Conservation (phyloP, 2,113 vertebrate genomes). For the Nyctereutes procyonoides region DNA sequence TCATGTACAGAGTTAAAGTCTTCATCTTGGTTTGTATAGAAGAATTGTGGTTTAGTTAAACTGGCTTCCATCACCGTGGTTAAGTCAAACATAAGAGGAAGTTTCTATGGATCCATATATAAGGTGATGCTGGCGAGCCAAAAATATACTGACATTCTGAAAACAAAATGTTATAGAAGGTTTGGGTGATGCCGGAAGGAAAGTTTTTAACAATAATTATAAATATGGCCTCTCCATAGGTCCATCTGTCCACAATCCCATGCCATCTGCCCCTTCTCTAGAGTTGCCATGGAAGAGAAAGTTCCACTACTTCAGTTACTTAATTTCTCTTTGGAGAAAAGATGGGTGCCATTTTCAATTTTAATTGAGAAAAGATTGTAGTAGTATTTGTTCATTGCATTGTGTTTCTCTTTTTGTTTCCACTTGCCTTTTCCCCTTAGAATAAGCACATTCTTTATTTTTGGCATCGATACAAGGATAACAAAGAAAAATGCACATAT, state of each 20-base stretch:
- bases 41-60: background rate
- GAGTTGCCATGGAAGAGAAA: conserved; percentile 56
- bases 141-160: conserved; percentile 47
- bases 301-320: background rate
- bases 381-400: background rate
- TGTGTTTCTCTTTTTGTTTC: background rate
- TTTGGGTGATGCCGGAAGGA: background rate
- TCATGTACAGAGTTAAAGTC: background rate
- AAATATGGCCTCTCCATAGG: conserved; percentile 24
- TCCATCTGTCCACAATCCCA: conserved; percentile 41
- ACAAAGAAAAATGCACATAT: background rate
- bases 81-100: conserved; percentile 7
- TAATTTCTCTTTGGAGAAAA: conserved; percentile 39
- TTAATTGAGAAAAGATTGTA: conserved; percentile 35
- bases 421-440: background rate
- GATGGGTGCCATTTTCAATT: background rate
- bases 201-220: conserved; percentile 56
- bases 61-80: background rate
- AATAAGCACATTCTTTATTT: background rate
- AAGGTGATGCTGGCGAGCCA: background rate
- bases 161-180: conserved; percentile 9
- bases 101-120: background rate
- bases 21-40: background rate
- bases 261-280: conserved; percentile 48
- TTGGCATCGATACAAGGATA: background rate